Percentiles rank a stretch among this genome's conserved stretches.
Evolutionary conservation across 2,113 vertebrate species (phyloP).

Genomic region (Odontesthes bonariensis): DNA sequence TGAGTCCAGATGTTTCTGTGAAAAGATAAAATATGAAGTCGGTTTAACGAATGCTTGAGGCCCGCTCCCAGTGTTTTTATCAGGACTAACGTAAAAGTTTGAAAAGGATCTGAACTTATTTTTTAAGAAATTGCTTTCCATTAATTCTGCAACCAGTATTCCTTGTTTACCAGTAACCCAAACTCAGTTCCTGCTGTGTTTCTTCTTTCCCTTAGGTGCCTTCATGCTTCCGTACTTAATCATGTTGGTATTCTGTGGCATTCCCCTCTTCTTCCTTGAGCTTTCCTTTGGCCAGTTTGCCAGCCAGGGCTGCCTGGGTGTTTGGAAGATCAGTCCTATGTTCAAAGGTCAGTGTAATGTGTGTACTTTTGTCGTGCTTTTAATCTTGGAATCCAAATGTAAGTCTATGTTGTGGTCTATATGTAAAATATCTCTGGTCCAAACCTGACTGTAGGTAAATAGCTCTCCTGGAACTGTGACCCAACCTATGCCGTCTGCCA

Average conservation of each 20-base stretch:
- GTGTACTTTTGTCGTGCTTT: background rate
- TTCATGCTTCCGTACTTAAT: constrained; percentile 99
- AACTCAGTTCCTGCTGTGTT: background rate
- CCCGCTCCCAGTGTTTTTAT: no score
- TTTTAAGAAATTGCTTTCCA: no score
- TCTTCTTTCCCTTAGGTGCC: constrained; percentile 84
- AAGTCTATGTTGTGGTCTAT: background rate
- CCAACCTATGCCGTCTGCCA: no score
- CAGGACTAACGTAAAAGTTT: no score
- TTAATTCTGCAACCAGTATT: no score
- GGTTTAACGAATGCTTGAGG: no score
- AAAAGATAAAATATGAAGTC: no score
- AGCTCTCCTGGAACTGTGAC: background rate
- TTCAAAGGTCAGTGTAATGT: constrained; percentile 92
- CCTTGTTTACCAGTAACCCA: background rate
- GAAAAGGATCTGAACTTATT: no score
- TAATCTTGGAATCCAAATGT: background rate
- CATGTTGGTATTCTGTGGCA: constrained; percentile 98
- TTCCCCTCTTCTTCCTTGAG: constrained; percentile 98
- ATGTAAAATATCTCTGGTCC: background rate
- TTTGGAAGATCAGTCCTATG: constrained; percentile 98
- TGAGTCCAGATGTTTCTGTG: no score
- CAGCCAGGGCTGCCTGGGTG: constrained; percentile 95
- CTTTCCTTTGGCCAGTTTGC: constrained; percentile 98
- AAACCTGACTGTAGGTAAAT: background rate